Conservation (phyloP, 2,113 vertebrate species). For the Sus scrofa region DNA sequence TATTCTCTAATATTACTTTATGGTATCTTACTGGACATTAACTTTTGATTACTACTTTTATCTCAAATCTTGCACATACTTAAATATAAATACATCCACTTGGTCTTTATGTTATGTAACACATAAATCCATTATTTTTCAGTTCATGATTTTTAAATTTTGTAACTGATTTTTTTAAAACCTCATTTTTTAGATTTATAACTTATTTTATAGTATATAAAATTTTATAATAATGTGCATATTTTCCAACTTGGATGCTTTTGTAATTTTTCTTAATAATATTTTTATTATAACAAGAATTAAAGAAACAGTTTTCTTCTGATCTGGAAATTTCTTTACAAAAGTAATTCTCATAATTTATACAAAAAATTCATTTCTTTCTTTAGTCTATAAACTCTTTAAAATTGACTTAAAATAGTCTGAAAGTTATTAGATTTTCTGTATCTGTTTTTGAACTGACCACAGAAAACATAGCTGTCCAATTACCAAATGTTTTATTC, state of each 20-base stretch:
- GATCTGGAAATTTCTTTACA: not conserved
- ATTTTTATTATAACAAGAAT: not conserved
- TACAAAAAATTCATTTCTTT: not conserved
- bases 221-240: not conserved
- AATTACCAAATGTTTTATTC: not conserved
- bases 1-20: slow-evolving; percentile 53
- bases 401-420: not conserved
- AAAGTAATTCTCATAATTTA: not conserved
- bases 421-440: not conserved
- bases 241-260: not conserved
- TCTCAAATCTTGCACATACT: not conserved
- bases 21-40: not conserved
- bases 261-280: not conserved
- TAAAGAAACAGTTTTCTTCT: not conserved
- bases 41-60: not conserved
- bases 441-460: not conserved
- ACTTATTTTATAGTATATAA: not conserved
- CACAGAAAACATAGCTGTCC: not conserved
- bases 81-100: not conserved
- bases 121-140: not conserved
- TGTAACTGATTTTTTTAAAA: not conserved
- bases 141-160: not conserved
- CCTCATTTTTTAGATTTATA: not conserved
- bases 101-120: not conserved
- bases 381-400: not conserved